A percentile compares a stretch with the other conserved stretches of the same genome.
Conservation (phyloP, 30 jellyfish, hydroid and myxozoan genomes). For the Catostylus mosaicus region DNA sequence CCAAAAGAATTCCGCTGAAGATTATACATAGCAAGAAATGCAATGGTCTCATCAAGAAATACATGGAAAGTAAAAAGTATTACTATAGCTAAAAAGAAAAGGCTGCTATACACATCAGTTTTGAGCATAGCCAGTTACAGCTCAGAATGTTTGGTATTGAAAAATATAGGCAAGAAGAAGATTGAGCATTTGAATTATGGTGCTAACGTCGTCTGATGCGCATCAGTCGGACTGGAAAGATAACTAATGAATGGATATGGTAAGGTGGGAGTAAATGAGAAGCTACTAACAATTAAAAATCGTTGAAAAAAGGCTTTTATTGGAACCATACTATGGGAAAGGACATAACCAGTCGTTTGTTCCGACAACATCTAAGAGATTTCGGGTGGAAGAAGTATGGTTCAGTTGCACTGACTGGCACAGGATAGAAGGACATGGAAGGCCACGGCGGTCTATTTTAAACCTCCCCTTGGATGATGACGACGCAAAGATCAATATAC, state of each 20-base stretch:
- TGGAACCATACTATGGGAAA: constrained; percentile 26
- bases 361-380: constrained; percentile 5
- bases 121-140: constrained; percentile 25
- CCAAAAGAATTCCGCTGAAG: constrained; percentile 24
- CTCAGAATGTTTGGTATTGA: constrained; percentile 47
- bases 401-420: too few species aligned
- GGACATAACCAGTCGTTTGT: constrained; percentile 24
- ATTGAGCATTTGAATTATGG: constrained; percentile 24
- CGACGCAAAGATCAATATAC: too few species aligned
- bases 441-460: constrained; percentile 27
- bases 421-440: too few species aligned
- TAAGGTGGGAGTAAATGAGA: not conserved
- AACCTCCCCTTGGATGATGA: constrained; percentile 43
- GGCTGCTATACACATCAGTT: constrained; percentile 20
- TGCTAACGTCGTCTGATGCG: constrained; percentile 21
- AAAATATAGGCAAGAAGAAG: constrained; percentile 10
- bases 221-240: constrained; percentile 37
- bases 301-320: constrained; percentile 7
- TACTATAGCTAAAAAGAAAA: constrained; percentile 2
- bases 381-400: not conserved
- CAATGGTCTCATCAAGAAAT: constrained; percentile 27
- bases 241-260: constrained; percentile 36
- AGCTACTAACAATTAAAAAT: not conserved
- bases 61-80: constrained; percentile 33
- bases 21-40: constrained; percentile 30